These are phyloP conservation scores for Myripristis murdjan DNA, from an alignment of 2,797 vertebrate species.

Conservation along the genomic window DNA sequence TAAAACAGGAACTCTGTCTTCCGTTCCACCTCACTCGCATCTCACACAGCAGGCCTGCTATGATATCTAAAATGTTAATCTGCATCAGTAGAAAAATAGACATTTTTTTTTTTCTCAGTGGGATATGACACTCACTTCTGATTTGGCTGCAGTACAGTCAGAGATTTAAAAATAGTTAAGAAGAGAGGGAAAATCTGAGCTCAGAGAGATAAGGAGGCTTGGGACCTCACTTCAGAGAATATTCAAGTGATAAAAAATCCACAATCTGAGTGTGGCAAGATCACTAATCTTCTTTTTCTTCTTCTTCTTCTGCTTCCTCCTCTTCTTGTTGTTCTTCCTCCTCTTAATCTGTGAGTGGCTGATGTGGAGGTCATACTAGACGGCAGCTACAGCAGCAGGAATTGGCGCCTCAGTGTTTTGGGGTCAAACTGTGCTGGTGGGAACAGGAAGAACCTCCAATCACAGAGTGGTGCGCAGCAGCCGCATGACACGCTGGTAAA, in stretches of 20 bases:
- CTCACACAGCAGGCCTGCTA: constrained; percentile 37
- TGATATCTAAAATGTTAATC: constrained; percentile 22
- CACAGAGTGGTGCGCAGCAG: constrained; percentile 78
- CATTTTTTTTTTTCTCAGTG: background rate
- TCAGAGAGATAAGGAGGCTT: background rate
- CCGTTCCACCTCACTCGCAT: constrained; percentile 27
- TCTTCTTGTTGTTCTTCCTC: no score
- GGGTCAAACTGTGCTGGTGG: background rate
- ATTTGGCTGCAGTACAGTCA: constrained; percentile 13
- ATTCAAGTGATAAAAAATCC: constrained; percentile 1
- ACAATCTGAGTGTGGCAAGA: constrained; percentile 1
- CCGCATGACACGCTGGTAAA: constrained; percentile 80
- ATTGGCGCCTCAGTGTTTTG: background rate
- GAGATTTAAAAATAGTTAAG: constrained; percentile 15
- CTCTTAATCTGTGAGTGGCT: background rate
- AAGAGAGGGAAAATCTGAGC: background rate
- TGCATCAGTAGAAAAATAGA: constrained; percentile 50
- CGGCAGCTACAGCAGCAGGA: background rate
- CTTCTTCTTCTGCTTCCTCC: constrained; percentile 1
- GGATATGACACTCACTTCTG: background rate
- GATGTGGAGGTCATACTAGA: constrained; percentile 16
- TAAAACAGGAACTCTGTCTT: constrained; percentile 7
- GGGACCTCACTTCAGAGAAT: constrained; percentile 10
- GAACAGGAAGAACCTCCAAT: constrained; percentile 25
- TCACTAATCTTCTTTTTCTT: background rate